Evolutionary conservation across 2,888 invertebrate species (phyloP), one percentile per base, ranked within the genome.

Genomic region (Isoperla grammatica): DNA sequence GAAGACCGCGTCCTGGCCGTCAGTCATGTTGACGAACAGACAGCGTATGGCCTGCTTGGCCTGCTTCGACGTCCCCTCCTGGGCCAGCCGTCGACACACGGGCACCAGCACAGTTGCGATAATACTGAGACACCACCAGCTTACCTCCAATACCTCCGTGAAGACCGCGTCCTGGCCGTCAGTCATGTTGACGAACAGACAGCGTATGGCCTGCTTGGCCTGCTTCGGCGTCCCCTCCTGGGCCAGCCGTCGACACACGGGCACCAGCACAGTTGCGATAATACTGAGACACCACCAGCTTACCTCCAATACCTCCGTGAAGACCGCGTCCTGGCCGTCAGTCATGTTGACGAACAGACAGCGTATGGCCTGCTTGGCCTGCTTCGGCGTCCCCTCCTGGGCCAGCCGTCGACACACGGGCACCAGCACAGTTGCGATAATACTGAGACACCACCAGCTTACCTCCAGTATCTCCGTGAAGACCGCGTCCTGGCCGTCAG

Each of bases 11-110:
- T 87, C 88, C 70, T 85, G 85, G 69, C 85, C 74, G 55, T 76
- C 74, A 6, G 80, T 79, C 77, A 90, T 87, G 74, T 94, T 93
- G 49, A 90, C 87, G 73, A 83, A 90, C 57, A 98, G 83, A 75
- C 96, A 97, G 66, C 93, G 85, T 62, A 98, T 88, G 2, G 97
- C 95, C 70, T 96, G 95, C 76, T 98, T 98, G 5, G 96, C 95
- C 75, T 97, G 96, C 74, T 95, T 95, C 1, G 93, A 88, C 2
- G 92, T 90, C 9, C 97, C 97, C 45, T 85, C 85, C 69, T 90
- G 86, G 0, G 94, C 90, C 72, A 95, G 88, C 56, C 87, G 88
- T 71, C 91, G 90, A 74, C 96, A 91, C 54, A 93, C 82, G 1
- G 92, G 90, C 35, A 91, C 85, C 72, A 97, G 75, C n/a, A n/a